Conservation (phyloP, 2,797 vertebrate genomes). For the Podargus strigoides region DNA sequence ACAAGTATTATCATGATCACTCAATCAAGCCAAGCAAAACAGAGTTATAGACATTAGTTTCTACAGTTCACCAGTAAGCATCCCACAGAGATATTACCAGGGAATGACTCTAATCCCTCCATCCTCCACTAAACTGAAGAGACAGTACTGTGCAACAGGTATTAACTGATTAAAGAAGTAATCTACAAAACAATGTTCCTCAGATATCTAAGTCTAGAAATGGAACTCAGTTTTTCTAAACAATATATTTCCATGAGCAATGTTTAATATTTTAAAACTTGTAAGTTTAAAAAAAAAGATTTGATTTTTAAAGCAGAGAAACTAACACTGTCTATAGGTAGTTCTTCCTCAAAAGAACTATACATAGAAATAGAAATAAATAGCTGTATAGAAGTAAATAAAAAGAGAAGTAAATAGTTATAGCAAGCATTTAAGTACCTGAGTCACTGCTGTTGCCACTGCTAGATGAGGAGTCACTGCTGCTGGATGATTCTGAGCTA, state of each 20-base stretch:
- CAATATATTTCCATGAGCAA: neutral
- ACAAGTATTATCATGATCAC: neutral
- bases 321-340: neutral
- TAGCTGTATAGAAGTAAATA: neutral
- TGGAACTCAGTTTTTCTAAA: neutral
- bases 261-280: neutral
- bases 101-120: neutral
- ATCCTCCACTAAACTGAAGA: neutral
- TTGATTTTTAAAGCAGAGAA: neutral
- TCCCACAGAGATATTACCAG: neutral
- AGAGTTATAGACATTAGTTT: neutral
- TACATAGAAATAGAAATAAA: neutral
- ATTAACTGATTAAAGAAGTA: neutral
- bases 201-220: neutral
- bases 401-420: neutral
- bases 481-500: constrained; percentile 81
- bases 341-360: neutral
- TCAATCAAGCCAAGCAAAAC: neutral
- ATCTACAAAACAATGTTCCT: neutral
- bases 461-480: constrained; percentile 73
- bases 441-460: constrained; percentile 69
- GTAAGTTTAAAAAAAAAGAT: neutral
- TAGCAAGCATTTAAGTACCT: constrained; percentile 49
- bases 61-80: neutral
- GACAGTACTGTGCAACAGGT: neutral